Evolutionary conservation across 2,888 invertebrate genomes (phyloP).

Genomic region (Nomada lathburiana): DNA sequence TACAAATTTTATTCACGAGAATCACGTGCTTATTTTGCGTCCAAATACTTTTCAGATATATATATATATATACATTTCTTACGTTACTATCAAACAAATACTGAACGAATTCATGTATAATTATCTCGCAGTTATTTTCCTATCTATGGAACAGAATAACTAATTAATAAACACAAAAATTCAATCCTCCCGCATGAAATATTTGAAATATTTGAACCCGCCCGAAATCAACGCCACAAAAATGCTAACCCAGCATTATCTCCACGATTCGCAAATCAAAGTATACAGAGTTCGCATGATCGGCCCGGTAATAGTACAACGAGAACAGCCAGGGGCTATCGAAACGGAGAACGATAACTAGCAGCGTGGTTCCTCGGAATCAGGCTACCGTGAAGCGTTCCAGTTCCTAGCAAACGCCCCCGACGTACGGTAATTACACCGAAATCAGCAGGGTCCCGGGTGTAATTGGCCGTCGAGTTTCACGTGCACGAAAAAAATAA

Average conservation of each 20-base stretch:
- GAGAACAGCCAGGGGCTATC: conserved; percentile 15
- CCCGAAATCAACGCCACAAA: not conserved
- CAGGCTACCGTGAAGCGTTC: conserved; percentile 41
- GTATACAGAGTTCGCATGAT: not conserved
- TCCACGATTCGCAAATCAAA: not conserved
- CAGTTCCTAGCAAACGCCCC: conserved; percentile 35
- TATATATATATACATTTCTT: too few relatives aligned
- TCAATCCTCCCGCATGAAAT: too few relatives aligned
- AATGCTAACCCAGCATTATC: not conserved
- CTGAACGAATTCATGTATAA: too few relatives aligned
- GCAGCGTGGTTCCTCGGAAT: conserved; percentile 14
- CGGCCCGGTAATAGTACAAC: not conserved
- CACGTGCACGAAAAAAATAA: conserved; percentile 57
- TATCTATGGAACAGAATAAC: too few relatives aligned
- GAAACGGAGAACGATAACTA: conserved; percentile 36
- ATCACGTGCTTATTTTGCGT: not conserved
- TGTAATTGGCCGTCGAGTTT: conserved; percentile 63
- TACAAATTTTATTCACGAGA: not conserved
- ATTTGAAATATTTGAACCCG: not conserved
- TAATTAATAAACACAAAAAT: too few relatives aligned
- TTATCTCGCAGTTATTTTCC: too few relatives aligned
- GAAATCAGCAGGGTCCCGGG: conserved; percentile 28
- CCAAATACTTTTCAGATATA: not conserved
- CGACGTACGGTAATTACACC: conserved; percentile 53
- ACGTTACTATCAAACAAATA: too few relatives aligned